These are phyloP conservation scores for Meganola albula DNA, from an alignment of 2,888 invertebrate species.

Conservation along the genomic window DNA sequence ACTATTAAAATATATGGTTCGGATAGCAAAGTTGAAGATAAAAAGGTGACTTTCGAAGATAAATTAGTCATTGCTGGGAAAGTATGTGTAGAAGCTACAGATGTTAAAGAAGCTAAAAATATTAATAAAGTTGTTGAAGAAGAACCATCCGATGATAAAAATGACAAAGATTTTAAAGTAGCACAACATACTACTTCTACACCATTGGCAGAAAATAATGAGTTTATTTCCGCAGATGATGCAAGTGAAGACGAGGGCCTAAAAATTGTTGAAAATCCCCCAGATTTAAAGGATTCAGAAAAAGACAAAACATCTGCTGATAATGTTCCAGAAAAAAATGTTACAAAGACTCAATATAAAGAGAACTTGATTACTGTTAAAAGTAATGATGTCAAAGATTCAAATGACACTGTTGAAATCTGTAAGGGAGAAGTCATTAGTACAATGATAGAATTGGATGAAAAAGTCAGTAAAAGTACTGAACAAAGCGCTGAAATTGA, in stretches of 20 bases:
- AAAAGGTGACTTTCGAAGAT: conserved; percentile 15
- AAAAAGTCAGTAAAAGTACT: neutral
- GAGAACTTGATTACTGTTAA: no score
- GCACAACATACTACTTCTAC: no score
- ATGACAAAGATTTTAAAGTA: neutral
- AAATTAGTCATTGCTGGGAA: conserved; percentile 14
- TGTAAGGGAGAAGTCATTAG: conserved; percentile 1
- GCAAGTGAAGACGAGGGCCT: no score
- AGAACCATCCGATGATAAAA: neutral
- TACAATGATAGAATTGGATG: neutral
- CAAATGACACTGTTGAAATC: no score
- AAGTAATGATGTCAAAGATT: neutral
- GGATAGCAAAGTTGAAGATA: conserved; percentile 17
- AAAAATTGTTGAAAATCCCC: no score
- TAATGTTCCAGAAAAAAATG: no score
- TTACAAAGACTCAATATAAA: no score
- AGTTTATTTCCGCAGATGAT: no score
- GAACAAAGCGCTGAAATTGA: conserved; percentile 4
- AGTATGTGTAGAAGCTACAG: conserved; percentile 1
- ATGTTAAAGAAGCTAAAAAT: conserved; percentile 1
- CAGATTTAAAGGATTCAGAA: no score
- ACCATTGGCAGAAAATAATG: no score
- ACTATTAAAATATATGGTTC: conserved; percentile 23
- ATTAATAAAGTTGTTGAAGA: neutral
- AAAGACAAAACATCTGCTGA: no score